Conservation (phyloP, 2,888 invertebrate species). For the Sinodicranocentrus sp. region DNA sequence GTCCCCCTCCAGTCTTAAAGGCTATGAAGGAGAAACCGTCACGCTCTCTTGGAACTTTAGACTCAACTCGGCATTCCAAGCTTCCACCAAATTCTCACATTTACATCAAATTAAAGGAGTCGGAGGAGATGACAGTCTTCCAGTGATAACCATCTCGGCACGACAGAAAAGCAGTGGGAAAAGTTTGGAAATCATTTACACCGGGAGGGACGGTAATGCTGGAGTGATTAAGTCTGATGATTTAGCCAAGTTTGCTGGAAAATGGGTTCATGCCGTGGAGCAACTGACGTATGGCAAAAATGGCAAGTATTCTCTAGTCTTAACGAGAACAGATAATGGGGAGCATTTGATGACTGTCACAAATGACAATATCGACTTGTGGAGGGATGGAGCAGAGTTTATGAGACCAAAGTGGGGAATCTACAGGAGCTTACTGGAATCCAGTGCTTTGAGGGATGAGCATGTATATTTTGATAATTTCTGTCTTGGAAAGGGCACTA, state of each 20-base stretch:
- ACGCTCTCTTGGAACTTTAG: slow-evolving; percentile 74
- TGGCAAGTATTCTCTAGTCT: slow-evolving; percentile 52
- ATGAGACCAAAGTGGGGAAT: slow-evolving; percentile 73
- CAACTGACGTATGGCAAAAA: slow-evolving; percentile 53
- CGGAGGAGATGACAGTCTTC: slow-evolving; percentile 68
- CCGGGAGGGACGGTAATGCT: slow-evolving; percentile 35
- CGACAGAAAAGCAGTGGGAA: slow-evolving; percentile 26
- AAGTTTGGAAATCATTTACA: slow-evolving; percentile 64
- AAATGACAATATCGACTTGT: slow-evolving; percentile 68
- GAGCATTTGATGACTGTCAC: slow-evolving; percentile 54
- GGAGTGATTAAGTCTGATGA: slow-evolving; percentile 41
- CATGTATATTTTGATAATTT: slow-evolving; percentile 69
- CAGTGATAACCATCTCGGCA: slow-evolving; percentile 72
- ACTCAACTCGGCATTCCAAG: slow-evolving; percentile 72
- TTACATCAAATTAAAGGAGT: slow-evolving; percentile 74
- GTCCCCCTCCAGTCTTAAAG: slow-evolving; percentile 48
- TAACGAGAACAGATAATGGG: slow-evolving; percentile 55
- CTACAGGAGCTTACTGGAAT: slow-evolving; percentile 72
- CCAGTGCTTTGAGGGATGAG: slow-evolving; percentile 67
- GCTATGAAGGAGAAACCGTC: slow-evolving; percentile 64
- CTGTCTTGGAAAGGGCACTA: slow-evolving; percentile 71
- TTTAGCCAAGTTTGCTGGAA: slow-evolving; percentile 64
- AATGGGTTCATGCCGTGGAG: slow-evolving; percentile 71
- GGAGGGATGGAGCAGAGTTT: slow-evolving; percentile 60
- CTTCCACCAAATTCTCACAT: slow-evolving; percentile 70